phyloP scores from a whole-genome alignment of 2,113 vertebrate genomes.

The Petrocephalus microphthalmus region DNA sequence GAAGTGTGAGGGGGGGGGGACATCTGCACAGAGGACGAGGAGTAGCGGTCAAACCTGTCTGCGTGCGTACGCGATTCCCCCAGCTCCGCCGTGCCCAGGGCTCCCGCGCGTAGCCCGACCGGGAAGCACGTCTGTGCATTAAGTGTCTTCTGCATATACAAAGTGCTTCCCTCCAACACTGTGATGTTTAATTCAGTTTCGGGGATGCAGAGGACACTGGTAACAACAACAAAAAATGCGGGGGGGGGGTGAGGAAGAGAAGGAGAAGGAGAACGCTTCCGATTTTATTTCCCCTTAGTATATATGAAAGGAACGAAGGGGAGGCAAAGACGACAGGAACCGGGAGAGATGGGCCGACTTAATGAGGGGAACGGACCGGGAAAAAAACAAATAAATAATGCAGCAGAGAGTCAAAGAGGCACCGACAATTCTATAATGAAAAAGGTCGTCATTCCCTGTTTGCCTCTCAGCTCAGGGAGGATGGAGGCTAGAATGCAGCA shows the following conservation, averaged over 20 bases:
- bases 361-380: constrained; percentile 30
- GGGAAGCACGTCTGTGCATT: constrained; percentile 32
- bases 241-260: neutral
- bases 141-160: constrained; percentile 36
- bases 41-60: constrained; percentile 28
- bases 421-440: constrained; percentile 29
- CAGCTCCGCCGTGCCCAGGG: constrained; percentile 15
- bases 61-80: constrained; percentile 11
- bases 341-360: constrained; percentile 31
- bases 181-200: constrained; percentile 39
- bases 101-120: neutral
- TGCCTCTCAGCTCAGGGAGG: constrained; percentile 31
- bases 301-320: constrained; percentile 27
- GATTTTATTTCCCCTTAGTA: constrained; percentile 32
- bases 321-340: constrained; percentile 23
- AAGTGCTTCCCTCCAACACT: constrained; percentile 26
- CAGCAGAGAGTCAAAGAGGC: constrained; percentile 40
- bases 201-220: constrained; percentile 33
- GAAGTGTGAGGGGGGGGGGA: neutral
- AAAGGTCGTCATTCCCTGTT: constrained; percentile 39
- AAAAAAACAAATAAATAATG: constrained; percentile 41
- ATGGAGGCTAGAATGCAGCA: constrained; percentile 24
- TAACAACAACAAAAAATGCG: constrained; percentile 20
- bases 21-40: constrained; percentile 24
- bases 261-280: constrained; percentile 28